Evolutionary conservation across 2,797 vertebrate species (phyloP), one percentile per base, ranked within the genome.

Genomic region (Furcifer pardalis): DNA sequence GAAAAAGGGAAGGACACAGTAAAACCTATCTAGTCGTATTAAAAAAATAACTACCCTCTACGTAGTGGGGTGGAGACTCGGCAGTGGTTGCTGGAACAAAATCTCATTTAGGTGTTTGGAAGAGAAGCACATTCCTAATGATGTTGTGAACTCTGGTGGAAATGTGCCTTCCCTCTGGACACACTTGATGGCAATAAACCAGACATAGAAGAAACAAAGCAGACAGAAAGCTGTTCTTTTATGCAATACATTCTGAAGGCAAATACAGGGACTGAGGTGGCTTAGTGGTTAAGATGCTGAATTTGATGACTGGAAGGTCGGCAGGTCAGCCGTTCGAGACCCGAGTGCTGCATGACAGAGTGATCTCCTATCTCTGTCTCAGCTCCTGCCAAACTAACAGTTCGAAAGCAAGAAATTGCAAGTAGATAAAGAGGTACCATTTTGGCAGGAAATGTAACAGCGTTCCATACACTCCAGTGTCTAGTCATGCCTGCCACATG

Each of bases 1-100:
- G 68, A 90, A 75, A 71, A 79, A 42, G 35, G 85, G 65, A 68
- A 69, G 88, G 80, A 80, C 65, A 81, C 76, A 85, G 91, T 81
- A 84, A 77, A 91, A 83, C 63, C 35, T 35, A 79, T 87, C 86
- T 73, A 71, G 88, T 60, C 49, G 6, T 62, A 52, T 72, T 0
- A 1, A 79, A 56, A n/a, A 77, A 69, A 79, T 12, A 9, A 79
- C 42, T 89, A 5, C 30, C 44, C 72, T 80, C 66, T 75, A 37
- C 17, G 49, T 83, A 68, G 17, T 30, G n/a, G 35, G 6, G 32
- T 15, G 25, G 21, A 35, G 10, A 0, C n/a, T 4, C 21, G 0
- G 44, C 23, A 9, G 23, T 79, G 66, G 35, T 52, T n/a, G 15
- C 77, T 1, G 49, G 69, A 44, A 8, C 17, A 0, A 27, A 60